Base-by-base conservation (phyloP, 2,888 invertebrate genomes). In the Megastigmus dorsalis region DNA sequence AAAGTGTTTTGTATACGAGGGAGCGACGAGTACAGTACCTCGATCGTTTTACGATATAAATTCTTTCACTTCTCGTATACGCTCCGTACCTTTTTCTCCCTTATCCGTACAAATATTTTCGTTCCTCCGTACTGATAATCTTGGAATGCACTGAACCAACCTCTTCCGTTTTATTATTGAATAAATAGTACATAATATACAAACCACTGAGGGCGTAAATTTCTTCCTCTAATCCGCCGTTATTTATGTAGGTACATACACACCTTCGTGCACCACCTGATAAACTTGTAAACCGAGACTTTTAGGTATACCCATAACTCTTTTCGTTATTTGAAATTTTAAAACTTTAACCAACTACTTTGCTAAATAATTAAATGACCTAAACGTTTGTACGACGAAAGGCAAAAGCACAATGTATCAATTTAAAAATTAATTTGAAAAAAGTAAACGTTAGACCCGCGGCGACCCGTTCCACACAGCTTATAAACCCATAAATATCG, bases 71-170 rank as follows among this genome's bases (percentile, higher is more conserved):
- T 41, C 20, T 13, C 18, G 20, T 43, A 15, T 18, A 45, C 10
- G 33, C 5, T 48, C 6, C 30, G 20, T 20, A 62, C 28, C n/a
- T 33, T 63, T 26, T 50, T 38, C n/a, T n/a, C n/a, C 13, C 26
- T 50, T 50, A 36, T 50, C 63, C 50, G 33, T 38, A 7, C 20
- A 63, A 63, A 63, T 63, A 50, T 50, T 26, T 50, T 50, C 10
- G 23, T 9, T 23, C 33, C 1, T 6, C 3, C 18, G n/a, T n/a
- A n/a, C n/a, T n/a, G 48, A 48, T 62, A 62, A 20, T 6, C 48
- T n/a, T 10, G 45, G 60, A 30, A 33, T 48, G 48, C 20, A 23
- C 38, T 20, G 23, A 4, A 54, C 18, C 30, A 18, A 9, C n/a
- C 18, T n/a, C 15, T 28, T 52, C 28, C 52, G 26, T n/a, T 15